Evolutionary conservation across 2,797 vertebrate genomes (phyloP).

Genomic region (Acridotheres tristis): DNA sequence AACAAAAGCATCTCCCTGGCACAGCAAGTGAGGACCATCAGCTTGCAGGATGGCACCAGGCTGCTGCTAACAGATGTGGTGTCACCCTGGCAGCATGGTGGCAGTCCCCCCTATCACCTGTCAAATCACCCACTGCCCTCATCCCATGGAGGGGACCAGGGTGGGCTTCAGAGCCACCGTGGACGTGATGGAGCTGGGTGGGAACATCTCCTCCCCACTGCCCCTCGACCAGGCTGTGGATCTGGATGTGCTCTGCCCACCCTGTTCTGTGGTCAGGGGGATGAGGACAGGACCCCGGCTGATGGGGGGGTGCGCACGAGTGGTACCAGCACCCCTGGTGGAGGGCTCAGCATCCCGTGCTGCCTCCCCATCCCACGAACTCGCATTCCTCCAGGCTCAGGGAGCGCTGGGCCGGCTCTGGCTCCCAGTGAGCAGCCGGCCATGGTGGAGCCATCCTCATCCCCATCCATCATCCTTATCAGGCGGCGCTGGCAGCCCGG

Average conservation of each 20-base stretch:
- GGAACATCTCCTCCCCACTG: not conserved
- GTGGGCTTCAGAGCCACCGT: not conserved
- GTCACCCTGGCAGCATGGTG: not conserved
- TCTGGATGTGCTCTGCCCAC: not conserved
- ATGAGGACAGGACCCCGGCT: not conserved
- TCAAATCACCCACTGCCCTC: not conserved
- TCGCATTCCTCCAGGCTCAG: slow-evolving; percentile 70
- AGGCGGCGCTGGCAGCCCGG: slow-evolving; percentile 79
- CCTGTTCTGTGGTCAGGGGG: too few species aligned
- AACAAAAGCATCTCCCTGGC: not conserved
- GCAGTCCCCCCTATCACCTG: not conserved
- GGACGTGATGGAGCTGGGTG: not conserved
- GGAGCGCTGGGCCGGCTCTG: slow-evolving; percentile 73
- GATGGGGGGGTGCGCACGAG: accelerated
- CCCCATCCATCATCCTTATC: slow-evolving; percentile 95
- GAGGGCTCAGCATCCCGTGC: not conserved
- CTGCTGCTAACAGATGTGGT: not conserved
- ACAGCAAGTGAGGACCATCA: accelerated
- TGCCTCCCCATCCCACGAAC: not conserved
- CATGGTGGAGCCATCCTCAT: slow-evolving; percentile 88
- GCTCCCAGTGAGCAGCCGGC: slow-evolving; percentile 85
- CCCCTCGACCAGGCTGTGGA: accelerated
- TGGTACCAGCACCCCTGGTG: not conserved
- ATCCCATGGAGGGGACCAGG: not conserved
- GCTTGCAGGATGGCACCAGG: not conserved